A percentile compares a stretch with the other conserved stretches of the same genome.
Conservation (phyloP, 2,113 vertebrate species). For the Galeopterus variegatus region DNA sequence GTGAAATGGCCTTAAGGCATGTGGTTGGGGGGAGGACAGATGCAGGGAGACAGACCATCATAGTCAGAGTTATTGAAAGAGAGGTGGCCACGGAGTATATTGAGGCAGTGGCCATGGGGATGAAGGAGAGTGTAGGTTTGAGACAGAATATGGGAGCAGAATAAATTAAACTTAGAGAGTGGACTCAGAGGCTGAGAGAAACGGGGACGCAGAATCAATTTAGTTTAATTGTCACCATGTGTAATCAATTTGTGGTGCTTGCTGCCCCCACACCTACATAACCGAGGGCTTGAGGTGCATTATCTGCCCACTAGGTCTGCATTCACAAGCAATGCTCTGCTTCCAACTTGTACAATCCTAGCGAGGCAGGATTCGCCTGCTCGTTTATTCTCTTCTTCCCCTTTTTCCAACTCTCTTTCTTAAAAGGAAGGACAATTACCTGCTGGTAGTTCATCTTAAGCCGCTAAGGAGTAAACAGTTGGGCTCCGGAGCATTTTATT, state of each 20-base stretch:
- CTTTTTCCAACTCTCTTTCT: background rate
- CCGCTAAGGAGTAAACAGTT: background rate
- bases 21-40: background rate
- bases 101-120: background rate
- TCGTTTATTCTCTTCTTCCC: background rate
- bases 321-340: background rate
- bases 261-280: accelerated
- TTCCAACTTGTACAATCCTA: background rate
- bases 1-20: background rate
- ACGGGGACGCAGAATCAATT: background rate
- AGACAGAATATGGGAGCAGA: background rate
- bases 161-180: background rate
- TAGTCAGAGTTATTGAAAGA: background rate
- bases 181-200: background rate
- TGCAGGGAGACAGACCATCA: background rate
- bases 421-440: background rate
- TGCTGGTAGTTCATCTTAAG: slow-evolving; percentile 60
- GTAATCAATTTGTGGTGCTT: accelerated
- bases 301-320: background rate
- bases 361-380: background rate
- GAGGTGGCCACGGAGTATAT: accelerated
- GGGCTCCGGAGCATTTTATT: slow-evolving; percentile 25
- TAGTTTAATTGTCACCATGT: accelerated
- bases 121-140: background rate
- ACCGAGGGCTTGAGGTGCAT: accelerated